Evolutionary conservation across 2,888 invertebrate genomes (phyloP).

Genomic region (Mesorhabditis spiculigera): DNA sequence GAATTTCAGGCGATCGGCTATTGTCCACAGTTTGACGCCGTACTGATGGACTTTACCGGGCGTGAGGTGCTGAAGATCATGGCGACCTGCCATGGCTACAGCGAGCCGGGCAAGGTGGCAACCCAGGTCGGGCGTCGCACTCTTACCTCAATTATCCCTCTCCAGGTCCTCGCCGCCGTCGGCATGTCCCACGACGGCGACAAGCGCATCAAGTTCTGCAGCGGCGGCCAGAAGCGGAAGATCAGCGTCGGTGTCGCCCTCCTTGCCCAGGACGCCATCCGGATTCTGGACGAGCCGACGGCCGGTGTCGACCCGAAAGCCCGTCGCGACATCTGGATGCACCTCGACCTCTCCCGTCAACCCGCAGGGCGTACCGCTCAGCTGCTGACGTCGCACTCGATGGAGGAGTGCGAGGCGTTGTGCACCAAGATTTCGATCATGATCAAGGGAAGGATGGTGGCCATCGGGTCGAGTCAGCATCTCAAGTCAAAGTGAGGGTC

Average conservation of each 20-base stretch:
- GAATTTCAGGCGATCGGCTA: slow-evolving; percentile 39
- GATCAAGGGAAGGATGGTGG: slow-evolving; percentile 47
- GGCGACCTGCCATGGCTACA: slow-evolving; percentile 15
- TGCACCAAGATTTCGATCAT: slow-evolving; percentile 55
- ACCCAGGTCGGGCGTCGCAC: slow-evolving; percentile 8
- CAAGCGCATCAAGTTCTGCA: slow-evolving; percentile 61
- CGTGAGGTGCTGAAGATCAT: slow-evolving; percentile 31
- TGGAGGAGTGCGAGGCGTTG: slow-evolving; percentile 51
- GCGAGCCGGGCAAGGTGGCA: slow-evolving; percentile 10
- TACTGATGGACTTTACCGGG: slow-evolving; percentile 42
- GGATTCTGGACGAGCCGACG: slow-evolving; percentile 15
- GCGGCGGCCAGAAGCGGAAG: no score
- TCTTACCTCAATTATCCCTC: not conserved
- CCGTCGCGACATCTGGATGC: slow-evolving; percentile 66
- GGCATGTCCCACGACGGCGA: slow-evolving; percentile 32
- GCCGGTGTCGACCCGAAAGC: slow-evolving; percentile 68
- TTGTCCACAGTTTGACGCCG: slow-evolving; percentile 18
- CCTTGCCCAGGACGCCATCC: slow-evolving; percentile 68
- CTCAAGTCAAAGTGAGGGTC: slow-evolving; percentile 44
- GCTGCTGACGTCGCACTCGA: slow-evolving; percentile 63
- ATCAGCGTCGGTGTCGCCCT: slow-evolving; percentile 70
- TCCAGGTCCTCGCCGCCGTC: slow-evolving; percentile 27
- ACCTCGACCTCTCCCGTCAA: no score
- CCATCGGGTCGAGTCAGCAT: slow-evolving; percentile 51
- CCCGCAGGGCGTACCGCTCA: slow-evolving; percentile 48